Conservation (phyloP, 2,888 invertebrate species). For the Apoda limacodes region DNA sequence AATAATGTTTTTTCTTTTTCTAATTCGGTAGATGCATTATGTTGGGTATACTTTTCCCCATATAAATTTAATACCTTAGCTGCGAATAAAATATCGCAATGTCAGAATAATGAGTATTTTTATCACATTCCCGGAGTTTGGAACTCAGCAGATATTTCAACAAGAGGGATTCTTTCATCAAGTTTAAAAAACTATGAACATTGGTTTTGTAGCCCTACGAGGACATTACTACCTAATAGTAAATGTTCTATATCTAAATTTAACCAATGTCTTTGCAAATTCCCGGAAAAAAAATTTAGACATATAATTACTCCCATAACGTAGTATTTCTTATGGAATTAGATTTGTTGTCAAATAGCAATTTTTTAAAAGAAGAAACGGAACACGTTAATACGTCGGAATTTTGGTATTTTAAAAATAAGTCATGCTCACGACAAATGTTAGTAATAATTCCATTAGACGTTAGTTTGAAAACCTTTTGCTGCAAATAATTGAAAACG, state of each 20-base stretch:
- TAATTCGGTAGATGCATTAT: slow-evolving; percentile 12
- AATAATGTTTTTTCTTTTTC: slow-evolving; percentile 9
- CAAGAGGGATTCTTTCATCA: slow-evolving; percentile 8
- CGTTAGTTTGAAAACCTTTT: no score
- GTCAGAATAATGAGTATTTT: slow-evolving; percentile 7
- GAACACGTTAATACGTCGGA: no score
- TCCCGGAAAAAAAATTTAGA: slow-evolving; percentile 8
- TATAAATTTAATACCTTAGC: slow-evolving; percentile 12
- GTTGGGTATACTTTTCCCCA: slow-evolving; percentile 11
- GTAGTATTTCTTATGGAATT: no score
- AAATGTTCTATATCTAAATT: slow-evolving; percentile 5
- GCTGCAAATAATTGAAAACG: no score
- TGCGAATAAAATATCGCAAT: slow-evolving; percentile 11
- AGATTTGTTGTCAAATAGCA: not conserved
- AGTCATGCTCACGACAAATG: no score
- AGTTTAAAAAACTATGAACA: slow-evolving; percentile 4
- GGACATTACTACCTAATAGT: slow-evolving; percentile 3
- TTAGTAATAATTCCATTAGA: no score
- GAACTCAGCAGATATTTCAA: slow-evolving; percentile 12
- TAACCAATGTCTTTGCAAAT: not conserved
- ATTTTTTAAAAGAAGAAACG: no score
- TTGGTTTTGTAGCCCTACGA: slow-evolving; percentile 7
- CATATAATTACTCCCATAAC: no score
- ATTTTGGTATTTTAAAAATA: no score
- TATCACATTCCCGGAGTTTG: slow-evolving; percentile 8